phyloP scores from a whole-genome alignment of 1,140 invertebrate genomes.

The Drosophila bipectinata region DNA sequence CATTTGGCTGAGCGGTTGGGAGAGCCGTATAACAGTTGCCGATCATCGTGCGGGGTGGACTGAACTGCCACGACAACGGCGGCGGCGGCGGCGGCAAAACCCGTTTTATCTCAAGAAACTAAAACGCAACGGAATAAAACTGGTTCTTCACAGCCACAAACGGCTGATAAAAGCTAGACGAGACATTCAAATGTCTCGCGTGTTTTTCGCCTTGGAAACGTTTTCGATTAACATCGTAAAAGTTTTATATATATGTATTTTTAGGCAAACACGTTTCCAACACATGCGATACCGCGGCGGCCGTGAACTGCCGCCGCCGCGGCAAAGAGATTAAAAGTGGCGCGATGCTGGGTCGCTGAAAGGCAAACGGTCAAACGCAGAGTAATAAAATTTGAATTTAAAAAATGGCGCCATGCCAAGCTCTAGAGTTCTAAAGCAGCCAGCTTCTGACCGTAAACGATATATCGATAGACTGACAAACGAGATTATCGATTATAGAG shows the following conservation, averaged over 20 bases:
- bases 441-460: background rate
- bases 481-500: too few relatives aligned
- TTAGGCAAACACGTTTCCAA: conserved; percentile 28
- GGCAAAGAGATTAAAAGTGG: conserved; percentile 9
- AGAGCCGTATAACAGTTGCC: conserved; percentile 32
- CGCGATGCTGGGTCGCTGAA: background rate
- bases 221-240: conserved; percentile 29
- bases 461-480: background rate
- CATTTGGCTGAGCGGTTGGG: conserved; percentile 6
- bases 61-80: background rate
- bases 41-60: background rate
- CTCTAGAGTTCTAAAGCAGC: background rate
- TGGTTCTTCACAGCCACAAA: conserved; percentile 18
- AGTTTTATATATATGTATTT: conserved; percentile 6
- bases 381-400: background rate
- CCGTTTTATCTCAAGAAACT: conserved; percentile 36
- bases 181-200: conserved; percentile 17
- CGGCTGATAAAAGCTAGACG: conserved; percentile 27
- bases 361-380: background rate
- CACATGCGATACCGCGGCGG: conserved; percentile 21
- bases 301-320: conserved; percentile 25
- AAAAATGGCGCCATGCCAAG: background rate
- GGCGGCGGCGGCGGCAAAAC: conserved; percentile 9
- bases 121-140: conserved; percentile 39
- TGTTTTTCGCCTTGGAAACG: conserved; percentile 37